Base-by-base conservation (phyloP, 2,797 vertebrate genomes). In the Acipenser oxyrinchus region DNA sequence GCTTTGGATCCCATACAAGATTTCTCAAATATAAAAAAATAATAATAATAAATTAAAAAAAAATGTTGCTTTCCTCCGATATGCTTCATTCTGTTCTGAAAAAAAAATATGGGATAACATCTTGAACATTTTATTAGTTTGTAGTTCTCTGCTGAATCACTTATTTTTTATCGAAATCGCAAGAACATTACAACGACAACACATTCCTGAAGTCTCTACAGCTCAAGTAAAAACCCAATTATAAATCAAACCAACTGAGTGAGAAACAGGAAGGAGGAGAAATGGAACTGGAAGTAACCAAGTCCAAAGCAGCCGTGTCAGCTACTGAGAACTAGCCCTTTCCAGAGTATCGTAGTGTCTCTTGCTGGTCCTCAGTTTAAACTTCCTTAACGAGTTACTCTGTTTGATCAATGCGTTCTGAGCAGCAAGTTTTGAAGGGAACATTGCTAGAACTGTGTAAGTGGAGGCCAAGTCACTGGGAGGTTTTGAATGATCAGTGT, bases 21-120 rank as follows among this genome's bases (percentile, higher is more conserved):
- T 88, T 88, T 89, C 82, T 86, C 85, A 89, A 90, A 89, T 89
- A 89, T 81, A 90, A 91, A 90, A 91, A 83, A 90, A 88, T 63
- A 72, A 66, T 83, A 61, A 53, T 62, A 13, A 48, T 61, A 57
- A 75, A 82, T 50, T 62, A 18, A 18, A 13, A 48, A 57, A 75
- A 82, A 86, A 83, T 78, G 80, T 74, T 78, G 83, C 79, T 81
- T 82, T 71, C 82, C 73, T 84, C 72, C 82, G 75, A 81, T 75
- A 80, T 77, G 77, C 69, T 81, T 60, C 76, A 79, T 68, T 73
- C 65, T 67, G 52, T 69, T 69, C 70, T 69, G 50, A 59, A 64
- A 59, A 55, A 51, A 11, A 8, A 37, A 7, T 62, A 18, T 2
- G 60, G 66, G 58, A 11, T n/a, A 52, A 48, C 7, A 37, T 67